Conservation (phyloP, 2,113 vertebrate genomes). For the Syrrhaptes paradoxus region DNA sequence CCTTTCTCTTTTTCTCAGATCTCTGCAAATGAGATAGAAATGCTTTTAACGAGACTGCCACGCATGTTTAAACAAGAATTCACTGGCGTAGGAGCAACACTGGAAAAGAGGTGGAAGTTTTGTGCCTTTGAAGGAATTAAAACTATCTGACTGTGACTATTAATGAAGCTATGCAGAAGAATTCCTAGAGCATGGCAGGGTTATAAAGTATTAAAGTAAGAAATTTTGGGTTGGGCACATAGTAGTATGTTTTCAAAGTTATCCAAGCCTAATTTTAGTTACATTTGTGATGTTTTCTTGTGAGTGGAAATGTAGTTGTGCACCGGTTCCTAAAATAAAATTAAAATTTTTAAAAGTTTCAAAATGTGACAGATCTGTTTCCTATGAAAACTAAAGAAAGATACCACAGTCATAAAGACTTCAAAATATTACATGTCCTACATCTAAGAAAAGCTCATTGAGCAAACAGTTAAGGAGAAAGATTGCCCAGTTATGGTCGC, state of each 20-base stretch:
- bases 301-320: slow-evolving; percentile 81
- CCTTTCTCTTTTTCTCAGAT: slow-evolving; percentile 77
- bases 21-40: slow-evolving; percentile 89
- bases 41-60: slow-evolving; percentile 89
- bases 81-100: slow-evolving; percentile 92
- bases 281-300: slow-evolving; percentile 77
- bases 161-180: slow-evolving; percentile 29
- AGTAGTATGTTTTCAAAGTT: slow-evolving; percentile 52
- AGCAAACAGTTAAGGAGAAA: slow-evolving; percentile 62
- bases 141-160: slow-evolving; percentile 78
- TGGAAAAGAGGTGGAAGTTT: slow-evolving; percentile 98
- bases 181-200: slow-evolving; percentile 49
- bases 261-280: slow-evolving; percentile 70
- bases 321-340: slow-evolving; percentile 72
- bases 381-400: slow-evolving; percentile 77
- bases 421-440: slow-evolving; percentile 63
- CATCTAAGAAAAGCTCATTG: slow-evolving; percentile 71
- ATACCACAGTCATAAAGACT: slow-evolving; percentile 67
- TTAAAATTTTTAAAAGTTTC: slow-evolving; percentile 30
- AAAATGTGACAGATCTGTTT: slow-evolving; percentile 77
- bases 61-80: slow-evolving; percentile 95
- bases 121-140: slow-evolving; percentile 94
- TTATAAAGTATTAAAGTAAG: slow-evolving; percentile 28
- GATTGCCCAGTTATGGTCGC: slow-evolving; percentile 39
- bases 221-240: slow-evolving; percentile 37